Percentiles rank a stretch among this genome's conserved stretches.
Evolutionary conservation across 2,797 vertebrate genomes (phyloP).

Genomic region (Poecilia picta): DNA sequence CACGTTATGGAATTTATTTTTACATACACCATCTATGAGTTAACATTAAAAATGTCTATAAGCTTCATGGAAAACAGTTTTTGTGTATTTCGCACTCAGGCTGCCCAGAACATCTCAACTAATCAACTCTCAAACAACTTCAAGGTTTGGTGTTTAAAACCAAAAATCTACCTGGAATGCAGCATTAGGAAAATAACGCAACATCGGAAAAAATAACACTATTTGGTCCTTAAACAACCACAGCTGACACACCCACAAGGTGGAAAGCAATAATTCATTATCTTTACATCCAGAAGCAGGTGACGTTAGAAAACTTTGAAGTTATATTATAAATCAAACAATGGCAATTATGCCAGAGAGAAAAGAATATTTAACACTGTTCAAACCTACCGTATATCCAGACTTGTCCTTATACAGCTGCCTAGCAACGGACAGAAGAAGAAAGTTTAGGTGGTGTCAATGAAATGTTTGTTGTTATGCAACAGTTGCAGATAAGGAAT

Average conservation of each 20-base stretch:
- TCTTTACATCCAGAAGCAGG: background rate
- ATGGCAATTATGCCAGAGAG: background rate
- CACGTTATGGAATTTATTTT: background rate
- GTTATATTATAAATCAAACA: background rate
- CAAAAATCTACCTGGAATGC: background rate
- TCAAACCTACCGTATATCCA: background rate
- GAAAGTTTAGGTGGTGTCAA: background rate
- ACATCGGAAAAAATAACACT: too few relatives aligned
- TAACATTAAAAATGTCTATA: conserved; percentile 4
- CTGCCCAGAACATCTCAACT: background rate
- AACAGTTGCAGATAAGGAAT: background rate
- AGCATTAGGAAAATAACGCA: too few relatives aligned
- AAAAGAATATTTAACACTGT: background rate
- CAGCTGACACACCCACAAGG: background rate
- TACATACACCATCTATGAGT: background rate
- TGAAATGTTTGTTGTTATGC: background rate
- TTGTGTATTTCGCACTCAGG: background rate
- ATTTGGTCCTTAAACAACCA: background rate
- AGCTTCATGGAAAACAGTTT: background rate
- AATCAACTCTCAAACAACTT: background rate
- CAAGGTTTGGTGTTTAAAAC: background rate
- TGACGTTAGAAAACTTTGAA: background rate
- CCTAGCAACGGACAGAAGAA: background rate
- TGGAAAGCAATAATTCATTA: background rate
- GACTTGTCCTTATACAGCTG: background rate